Percentiles rank a stretch among this genome's conserved stretches.
These are phyloP conservation scores for Characodon lateralis DNA, from an alignment of 2,797 vertebrate species.

Conservation along the genomic window DNA sequence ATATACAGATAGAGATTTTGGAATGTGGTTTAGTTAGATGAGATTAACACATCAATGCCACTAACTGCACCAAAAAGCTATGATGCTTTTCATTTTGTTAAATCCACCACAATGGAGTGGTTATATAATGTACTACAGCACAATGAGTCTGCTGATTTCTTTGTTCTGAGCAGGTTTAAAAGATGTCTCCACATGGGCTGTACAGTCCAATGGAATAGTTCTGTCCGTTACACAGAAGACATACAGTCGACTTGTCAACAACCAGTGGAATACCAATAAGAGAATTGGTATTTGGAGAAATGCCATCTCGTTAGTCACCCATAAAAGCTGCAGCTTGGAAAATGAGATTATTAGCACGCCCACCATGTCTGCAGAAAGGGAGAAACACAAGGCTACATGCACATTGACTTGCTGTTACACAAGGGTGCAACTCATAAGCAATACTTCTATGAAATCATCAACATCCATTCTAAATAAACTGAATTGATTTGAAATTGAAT, in stretches of 20 bases:
- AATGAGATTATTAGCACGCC: constrained; percentile 2
- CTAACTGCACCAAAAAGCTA: background rate
- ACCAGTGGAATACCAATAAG: constrained; percentile 1
- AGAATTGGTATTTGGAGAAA: background rate
- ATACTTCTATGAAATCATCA: background rate
- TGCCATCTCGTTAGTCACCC: background rate
- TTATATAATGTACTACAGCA: background rate
- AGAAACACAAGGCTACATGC: background rate
- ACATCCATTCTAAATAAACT: background rate
- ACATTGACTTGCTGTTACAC: constrained; percentile 1
- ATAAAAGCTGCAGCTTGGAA: constrained; percentile 4
- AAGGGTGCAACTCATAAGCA: constrained; percentile 4
- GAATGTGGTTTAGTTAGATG: background rate
- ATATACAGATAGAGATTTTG: no score
- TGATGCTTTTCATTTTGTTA: background rate
- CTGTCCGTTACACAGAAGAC: background rate
- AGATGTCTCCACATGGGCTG: background rate
- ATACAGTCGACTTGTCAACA: background rate
- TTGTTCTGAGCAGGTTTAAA: background rate
- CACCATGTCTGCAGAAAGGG: background rate
- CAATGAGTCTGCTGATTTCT: background rate
- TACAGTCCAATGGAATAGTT: background rate
- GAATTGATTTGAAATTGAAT: no score
- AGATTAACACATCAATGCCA: background rate
- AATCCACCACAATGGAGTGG: background rate